Evolutionary conservation across 2,888 invertebrate species (phyloP), one percentile per base, ranked within the genome.

Genomic region (Plemyria rubiginata): DNA sequence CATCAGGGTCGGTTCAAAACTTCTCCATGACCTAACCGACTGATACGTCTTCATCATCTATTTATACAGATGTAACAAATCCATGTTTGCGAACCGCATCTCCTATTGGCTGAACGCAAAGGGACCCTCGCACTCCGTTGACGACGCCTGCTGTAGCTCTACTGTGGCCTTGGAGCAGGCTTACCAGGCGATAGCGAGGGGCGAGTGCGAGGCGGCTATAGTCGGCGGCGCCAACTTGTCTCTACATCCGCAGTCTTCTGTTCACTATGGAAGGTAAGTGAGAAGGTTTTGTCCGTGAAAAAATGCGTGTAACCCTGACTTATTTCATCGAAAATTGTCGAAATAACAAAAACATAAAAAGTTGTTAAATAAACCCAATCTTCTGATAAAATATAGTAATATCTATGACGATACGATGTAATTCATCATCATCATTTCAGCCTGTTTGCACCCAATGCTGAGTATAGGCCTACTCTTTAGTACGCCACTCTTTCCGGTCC

Each of bases 181-280:
- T 0, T 76, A 70, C 53, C 60, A 72, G 0, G 79, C 81, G 0
- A 81, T 88, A 1, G 41, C n/a, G 0, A 65, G 70, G 0, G 87
- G 88, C 0, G 73, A 78, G 3, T 86, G 87, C 45, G 87, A 88
- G 4, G 77, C 85, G 0, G 95, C 95, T 22, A 85, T 95, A 38
- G 95, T 95, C 1, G 94, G 94, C 0, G 94, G 94, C 2, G 86
- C 90, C 2, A 69, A 73, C 49, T 28, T 79, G 4, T 57, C 72
- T 6, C 22, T 75, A 5, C 74, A 74, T 36, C 95, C 66, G 75
- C 94, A 72, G 88, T 94, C 54, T 5, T 74, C 76, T 1, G 67
- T 79, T 4, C 75, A 76, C 46, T 71, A 66, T 48, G 57, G 61
- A 50, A 71, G 78, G 77, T 76, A 62, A 43, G 1, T 9, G 4